Conservation (phyloP, 2,797 vertebrate genomes). For the Florisuga fusca region DNA sequence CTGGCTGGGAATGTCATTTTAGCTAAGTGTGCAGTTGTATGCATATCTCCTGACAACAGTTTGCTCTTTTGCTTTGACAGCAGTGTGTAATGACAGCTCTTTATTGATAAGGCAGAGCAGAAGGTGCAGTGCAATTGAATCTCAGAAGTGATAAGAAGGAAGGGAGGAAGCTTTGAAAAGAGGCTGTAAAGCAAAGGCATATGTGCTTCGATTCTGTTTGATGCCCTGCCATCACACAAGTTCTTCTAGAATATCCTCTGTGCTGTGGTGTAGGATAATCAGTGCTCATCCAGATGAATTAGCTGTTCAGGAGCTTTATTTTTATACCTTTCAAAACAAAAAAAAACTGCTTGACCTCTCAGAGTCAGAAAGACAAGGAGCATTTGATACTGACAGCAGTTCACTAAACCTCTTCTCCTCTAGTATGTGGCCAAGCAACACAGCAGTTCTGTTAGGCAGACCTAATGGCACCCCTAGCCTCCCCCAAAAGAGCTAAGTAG, state of each 20-base stretch:
- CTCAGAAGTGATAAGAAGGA: slow-evolving; percentile 34
- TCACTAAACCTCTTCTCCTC: neutral
- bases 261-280: neutral
- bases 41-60: slow-evolving; percentile 56
- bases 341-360: neutral
- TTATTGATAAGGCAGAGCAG: slow-evolving; percentile 60
- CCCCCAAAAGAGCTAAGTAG: neutral
- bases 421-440: neutral
- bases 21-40: slow-evolving; percentile 29
- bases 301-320: neutral
- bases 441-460: neutral
- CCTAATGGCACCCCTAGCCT: neutral
- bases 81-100: slow-evolving; percentile 41
- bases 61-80: slow-evolving; percentile 67
- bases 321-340: neutral
- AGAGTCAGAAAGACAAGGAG: neutral
- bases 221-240: slow-evolving; percentile 27
- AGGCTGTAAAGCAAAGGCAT: slow-evolving; percentile 36
- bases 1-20: neutral
- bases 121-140: slow-evolving; percentile 50
- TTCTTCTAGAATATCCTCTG: neutral
- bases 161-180: slow-evolving; percentile 34
- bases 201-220: slow-evolving; percentile 19
- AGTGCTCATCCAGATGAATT: neutral
- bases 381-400: neutral